Evolutionary conservation across 2,113 vertebrate genomes (phyloP).

Genomic region (Xiphophorus maculatus): DNA sequence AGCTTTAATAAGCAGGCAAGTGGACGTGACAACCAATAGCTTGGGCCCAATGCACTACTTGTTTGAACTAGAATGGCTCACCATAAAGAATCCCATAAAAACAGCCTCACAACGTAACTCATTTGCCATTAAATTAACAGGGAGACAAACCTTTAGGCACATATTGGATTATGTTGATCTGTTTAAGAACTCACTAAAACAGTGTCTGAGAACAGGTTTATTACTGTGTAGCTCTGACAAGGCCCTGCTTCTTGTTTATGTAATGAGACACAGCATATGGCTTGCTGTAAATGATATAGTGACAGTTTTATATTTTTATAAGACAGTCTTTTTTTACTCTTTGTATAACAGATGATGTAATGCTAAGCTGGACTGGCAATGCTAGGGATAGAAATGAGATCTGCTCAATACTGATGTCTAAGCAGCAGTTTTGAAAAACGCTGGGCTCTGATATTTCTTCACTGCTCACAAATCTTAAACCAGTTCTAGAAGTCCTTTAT

Average conservation of each 20-base stretch:
- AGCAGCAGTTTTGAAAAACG: conserved; percentile 75
- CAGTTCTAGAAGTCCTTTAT: conserved; percentile 72
- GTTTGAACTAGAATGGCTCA: conserved; percentile 52
- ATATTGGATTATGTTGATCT: conserved; percentile 3
- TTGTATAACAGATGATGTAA: conserved; percentile 62
- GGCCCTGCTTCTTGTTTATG: conserved; percentile 2
- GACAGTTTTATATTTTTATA: conserved; percentile 53
- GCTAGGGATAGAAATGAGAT: conserved; percentile 74
- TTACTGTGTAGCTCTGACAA: neutral
- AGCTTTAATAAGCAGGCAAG: conserved; percentile 40
- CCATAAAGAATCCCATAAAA: conserved; percentile 23
- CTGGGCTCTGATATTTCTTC: conserved; percentile 65
- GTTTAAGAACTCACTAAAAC: neutral
- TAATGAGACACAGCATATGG: conserved; percentile 16
- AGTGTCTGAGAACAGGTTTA: neutral
- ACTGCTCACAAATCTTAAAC: conserved; percentile 76
- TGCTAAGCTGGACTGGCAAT: conserved; percentile 72
- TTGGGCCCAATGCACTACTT: conserved; percentile 33
- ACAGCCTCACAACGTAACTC: conserved; percentile 29
- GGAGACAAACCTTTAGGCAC: conserved; percentile 11
- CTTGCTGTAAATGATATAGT: conserved; percentile 47
- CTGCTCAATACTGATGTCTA: conserved; percentile 73
- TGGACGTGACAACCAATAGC: conserved; percentile 53
- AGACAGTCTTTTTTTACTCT: conserved; percentile 45
- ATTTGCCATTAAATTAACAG: conserved; percentile 43